These are phyloP conservation scores for Microcebus tavaratra DNA, from an alignment of 2,113 vertebrate genomes.

Conservation along the genomic window DNA sequence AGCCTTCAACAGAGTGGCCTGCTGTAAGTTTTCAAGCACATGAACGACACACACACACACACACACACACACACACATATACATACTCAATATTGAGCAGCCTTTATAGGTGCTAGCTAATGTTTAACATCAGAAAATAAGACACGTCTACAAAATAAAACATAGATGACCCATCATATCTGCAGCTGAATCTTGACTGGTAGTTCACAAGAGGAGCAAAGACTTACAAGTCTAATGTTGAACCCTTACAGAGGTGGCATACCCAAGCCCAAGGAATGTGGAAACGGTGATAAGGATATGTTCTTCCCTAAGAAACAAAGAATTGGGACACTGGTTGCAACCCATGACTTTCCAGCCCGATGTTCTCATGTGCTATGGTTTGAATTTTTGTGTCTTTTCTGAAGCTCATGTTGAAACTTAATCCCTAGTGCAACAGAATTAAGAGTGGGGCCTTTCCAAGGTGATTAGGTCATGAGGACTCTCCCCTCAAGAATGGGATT, in stretches of 20 bases:
- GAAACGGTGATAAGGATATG: not conserved
- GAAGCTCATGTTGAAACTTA: not conserved
- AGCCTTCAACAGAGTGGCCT: not conserved
- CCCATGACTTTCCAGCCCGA: not conserved
- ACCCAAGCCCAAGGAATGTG: not conserved
- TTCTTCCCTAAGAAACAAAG: not conserved
- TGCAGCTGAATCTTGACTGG: not conserved
- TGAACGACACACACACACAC: not conserved
- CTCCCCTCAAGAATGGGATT: rapidly evolving
- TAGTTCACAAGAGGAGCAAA: not conserved
- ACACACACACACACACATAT: too few relatives aligned
- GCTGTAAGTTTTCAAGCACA: not conserved
- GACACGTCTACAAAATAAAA: not conserved
- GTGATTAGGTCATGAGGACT: not conserved
- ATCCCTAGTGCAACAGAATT: not conserved
- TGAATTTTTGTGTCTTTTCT: not conserved
- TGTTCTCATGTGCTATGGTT: not conserved
- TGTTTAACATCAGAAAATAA: slow-evolving; percentile 9
- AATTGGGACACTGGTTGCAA: not conserved
- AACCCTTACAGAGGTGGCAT: not conserved
- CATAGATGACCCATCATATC: not conserved
- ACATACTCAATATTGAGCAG: not conserved
- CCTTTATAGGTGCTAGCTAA: not conserved
- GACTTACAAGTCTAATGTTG: not conserved
- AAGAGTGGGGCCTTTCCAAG: not conserved